phyloP scores from a whole-genome alignment of 2,113 vertebrate genomes.

The rat (Rattus norvegicus) region DNA sequence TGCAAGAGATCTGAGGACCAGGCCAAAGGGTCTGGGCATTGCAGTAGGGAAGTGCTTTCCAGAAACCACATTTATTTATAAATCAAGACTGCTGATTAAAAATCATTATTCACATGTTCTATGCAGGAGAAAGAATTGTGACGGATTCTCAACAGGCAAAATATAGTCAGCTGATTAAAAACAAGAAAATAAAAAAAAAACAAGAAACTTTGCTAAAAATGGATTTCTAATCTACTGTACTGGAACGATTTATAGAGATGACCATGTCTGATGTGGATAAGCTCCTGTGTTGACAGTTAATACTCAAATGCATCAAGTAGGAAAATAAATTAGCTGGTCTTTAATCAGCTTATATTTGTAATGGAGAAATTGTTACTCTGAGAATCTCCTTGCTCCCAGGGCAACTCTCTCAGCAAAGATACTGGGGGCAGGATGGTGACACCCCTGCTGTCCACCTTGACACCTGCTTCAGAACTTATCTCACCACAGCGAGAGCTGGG shows the following conservation, averaged over 20 bases:
- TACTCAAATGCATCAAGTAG: not conserved
- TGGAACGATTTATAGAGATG: not conserved
- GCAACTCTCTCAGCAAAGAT: not conserved
- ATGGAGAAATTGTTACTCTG: not conserved
- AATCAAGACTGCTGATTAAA: not conserved
- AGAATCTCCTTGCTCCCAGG: not conserved
- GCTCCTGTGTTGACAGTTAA: not conserved
- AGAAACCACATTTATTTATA: not conserved
- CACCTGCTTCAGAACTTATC: not conserved
- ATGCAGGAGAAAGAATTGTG: not conserved
- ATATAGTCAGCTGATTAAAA: not conserved
- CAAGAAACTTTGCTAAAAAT: not conserved
- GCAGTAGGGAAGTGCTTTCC: not conserved
- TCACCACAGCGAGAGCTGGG: not conserved
- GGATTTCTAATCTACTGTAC: not conserved
- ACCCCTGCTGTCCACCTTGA: not conserved
- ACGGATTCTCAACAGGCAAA: not conserved
- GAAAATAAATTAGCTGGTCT: not conserved
- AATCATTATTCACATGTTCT: not conserved
- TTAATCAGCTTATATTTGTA: not conserved
- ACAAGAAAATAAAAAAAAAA: constrained; percentile 33
- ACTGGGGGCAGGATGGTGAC: not conserved
- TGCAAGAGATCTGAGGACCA: not conserved
- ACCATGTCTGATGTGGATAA: not conserved
- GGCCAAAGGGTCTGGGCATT: not conserved